phyloP scores from a whole-genome alignment of 35 echinoderm and acorn worm species.

The Heliocidaris erythrogramma region DNA sequence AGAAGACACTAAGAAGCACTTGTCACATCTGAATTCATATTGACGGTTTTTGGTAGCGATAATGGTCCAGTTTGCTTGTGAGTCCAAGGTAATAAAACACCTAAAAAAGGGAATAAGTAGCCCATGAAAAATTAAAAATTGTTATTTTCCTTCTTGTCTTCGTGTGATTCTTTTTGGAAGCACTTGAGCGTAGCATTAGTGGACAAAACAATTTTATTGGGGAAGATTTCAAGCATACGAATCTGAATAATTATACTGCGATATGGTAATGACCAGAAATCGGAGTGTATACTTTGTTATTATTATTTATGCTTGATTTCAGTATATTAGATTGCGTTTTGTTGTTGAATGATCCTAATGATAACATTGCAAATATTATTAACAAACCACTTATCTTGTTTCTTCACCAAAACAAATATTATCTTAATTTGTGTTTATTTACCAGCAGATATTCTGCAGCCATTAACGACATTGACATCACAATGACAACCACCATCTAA shows the following conservation, averaged over 20 bases:
- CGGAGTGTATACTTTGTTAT: neutral
- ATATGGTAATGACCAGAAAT: neutral
- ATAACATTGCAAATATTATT: neutral
- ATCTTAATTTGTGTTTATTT: neutral
- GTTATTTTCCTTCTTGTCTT: neutral
- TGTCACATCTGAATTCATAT: neutral
- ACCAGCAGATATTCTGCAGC: neutral
- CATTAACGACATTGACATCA: too few relatives aligned
- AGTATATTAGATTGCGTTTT: neutral
- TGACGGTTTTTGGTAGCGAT: neutral
- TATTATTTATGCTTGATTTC: neutral
- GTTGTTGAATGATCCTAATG: neutral
- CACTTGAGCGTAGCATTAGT: neutral
- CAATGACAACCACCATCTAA: too few relatives aligned
- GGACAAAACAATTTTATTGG: neutral
- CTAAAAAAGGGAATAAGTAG: neutral
- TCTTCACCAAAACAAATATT: neutral
- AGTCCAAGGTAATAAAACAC: neutral
- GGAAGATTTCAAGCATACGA: neutral
- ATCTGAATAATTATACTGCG: neutral
- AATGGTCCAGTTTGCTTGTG: neutral
- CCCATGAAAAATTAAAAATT: neutral
- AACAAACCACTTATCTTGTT: too few relatives aligned
- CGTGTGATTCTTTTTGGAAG: neutral
- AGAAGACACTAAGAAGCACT: neutral